Evolutionary conservation across 92 coral and sea anemone genomes (phyloP), one percentile per base, ranked within the genome.

Genomic region (Palythoa caribaeorum): DNA sequence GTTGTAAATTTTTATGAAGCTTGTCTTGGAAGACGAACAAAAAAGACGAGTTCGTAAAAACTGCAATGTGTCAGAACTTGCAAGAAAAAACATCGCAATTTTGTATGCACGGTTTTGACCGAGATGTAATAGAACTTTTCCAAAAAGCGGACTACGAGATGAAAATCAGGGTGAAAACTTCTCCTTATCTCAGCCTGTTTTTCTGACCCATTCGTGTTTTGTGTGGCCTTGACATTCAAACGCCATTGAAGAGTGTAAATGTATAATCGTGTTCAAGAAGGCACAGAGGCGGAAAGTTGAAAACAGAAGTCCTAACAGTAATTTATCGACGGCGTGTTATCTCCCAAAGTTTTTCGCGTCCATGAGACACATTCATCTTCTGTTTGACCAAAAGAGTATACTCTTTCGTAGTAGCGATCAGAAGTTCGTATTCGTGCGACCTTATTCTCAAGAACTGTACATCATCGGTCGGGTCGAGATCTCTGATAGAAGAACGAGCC

Each of bases 381-480:
- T 95, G 96, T 20, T 93, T 83, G 6, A 93, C 98, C 11, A 95
- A 74, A 9, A 95, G 88, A 50, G 92, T 73, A 38, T 93, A 95
- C 15, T 93, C 88, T 21, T 54, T 86, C 40, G 94, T 90, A 3
- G 96, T 94, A 12, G 98, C 96, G 16, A 95, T 86, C 83, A 93
- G 89, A 20, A 94, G 88, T 76, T 95, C 98, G 91, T 88, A 87
- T 60, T 91, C 90, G 50, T 83, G 87, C 39, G 98, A 94, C 51
- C 90, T 87, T 37, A 93, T 79, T 69, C 98, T 90, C 76, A 95
- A 80, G 75, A 95, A 95, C 76, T 89, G 89, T 3, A 95, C 83
- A 55, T 95, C 96, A 84, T 95, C 90, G 3, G 91, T 93, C 51
- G 96, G 98, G 83, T 95, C 96, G 66, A 87, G 73, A 35, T 95